Evolutionary conservation across 2,888 invertebrate genomes (phyloP), one percentile per base, ranked within the genome.

Genomic region (Tuberolachnus salignus): DNA sequence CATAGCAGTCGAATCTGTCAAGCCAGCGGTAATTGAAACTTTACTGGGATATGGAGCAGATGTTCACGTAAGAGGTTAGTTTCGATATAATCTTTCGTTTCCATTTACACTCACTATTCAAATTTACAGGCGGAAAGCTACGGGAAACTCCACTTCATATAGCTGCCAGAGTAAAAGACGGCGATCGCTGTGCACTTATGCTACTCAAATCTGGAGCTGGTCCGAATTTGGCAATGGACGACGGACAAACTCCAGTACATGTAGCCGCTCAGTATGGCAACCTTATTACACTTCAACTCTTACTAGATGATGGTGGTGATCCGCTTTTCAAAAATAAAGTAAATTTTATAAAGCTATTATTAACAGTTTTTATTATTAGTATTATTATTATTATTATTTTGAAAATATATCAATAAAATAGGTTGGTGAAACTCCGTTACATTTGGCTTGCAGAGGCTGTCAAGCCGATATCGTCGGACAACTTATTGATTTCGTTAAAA

Each of bases 91-190:
- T 21, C 21, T 44, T 0, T 44, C 1, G 11, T 64, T 21, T 21
- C 64, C 0, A 46, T 21, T 14, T 14, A 21, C n/a, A n/a, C 21
- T 19, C 16, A 14, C 21, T 6, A 6, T 21, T 44, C 42, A 6
- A 44, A 1, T 67, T 63, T 81, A 23, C 82, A 89, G 95, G 95
- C 46, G 95, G 95, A 0, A 91, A 91, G 84, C 89, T 93, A 81
- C 90, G 92, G 63, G 98, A 99, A 86, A 98, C 99, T 0, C 96
- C 99, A 0, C 88, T 99, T 51, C 99, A 99, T 85, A 96, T 99
- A 81, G 97, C 97, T n/a, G 95, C 97, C 0, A 89, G 97, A 82
- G 94, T 96, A 80, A 92, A 92, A 83, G 97, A 94, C 83, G 95
- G 94, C 4, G 94, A 95, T 84, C 90, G 92, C 84, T 98, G 98